These are phyloP conservation scores for Lissocephala sabroskyi DNA, from an alignment of 2,888 invertebrate genomes.

Conservation along the genomic window DNA sequence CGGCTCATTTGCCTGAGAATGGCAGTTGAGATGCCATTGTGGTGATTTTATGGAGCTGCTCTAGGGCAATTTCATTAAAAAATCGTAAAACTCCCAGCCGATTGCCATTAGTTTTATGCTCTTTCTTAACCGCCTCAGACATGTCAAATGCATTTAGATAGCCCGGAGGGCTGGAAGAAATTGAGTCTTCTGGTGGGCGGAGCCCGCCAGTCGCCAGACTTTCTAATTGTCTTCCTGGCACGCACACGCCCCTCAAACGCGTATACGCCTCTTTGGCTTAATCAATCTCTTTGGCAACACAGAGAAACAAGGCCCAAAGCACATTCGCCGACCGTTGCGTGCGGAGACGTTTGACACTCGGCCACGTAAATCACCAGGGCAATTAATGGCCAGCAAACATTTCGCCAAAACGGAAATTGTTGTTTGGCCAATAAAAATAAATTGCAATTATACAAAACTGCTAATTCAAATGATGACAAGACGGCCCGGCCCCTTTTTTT, in stretches of 20 bases:
- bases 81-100: conserved; percentile 29
- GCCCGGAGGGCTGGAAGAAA: conserved; percentile 9
- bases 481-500: too few relatives aligned
- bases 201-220: conserved; percentile 17
- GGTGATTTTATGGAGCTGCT: conserved; percentile 43
- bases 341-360: conserved; percentile 55
- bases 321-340: conserved; percentile 35
- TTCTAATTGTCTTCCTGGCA: too few relatives aligned
- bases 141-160: conserved; percentile 61
- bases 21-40: conserved; percentile 18
- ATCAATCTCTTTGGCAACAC: conserved; percentile 31
- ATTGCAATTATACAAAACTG: conserved; percentile 64
- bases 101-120: conserved; percentile 45
- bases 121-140: conserved; percentile 33
- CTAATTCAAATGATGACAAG: conserved; percentile 62
- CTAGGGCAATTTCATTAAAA: conserved; percentile 44
- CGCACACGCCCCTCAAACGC: neutral
- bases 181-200: conserved; percentile 2
- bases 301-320: conserved; percentile 1
- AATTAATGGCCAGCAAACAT: conserved; percentile 45
- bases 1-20: too few relatives aligned
- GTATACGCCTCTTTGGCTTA: conserved; percentile 23
- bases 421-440: conserved; percentile 64
- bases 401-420: conserved; percentile 50
- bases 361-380: conserved; percentile 62